Conservation (phyloP, 2,888 invertebrate species). For the Ectemnius cavifrons region DNA sequence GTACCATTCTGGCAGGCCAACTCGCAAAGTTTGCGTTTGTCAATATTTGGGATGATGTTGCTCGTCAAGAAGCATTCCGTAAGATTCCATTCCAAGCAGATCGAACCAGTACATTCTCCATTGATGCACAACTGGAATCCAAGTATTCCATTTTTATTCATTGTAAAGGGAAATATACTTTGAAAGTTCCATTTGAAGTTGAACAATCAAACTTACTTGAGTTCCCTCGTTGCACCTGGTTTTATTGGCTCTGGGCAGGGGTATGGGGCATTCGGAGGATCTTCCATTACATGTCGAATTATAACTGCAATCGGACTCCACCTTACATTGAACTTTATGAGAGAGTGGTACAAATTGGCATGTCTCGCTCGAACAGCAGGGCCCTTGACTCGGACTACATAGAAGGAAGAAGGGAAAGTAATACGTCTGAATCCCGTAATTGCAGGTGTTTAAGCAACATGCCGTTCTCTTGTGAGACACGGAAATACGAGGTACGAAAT, state of each 20-base stretch:
- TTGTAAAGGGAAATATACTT: neutral
- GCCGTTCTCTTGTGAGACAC: too few relatives aligned
- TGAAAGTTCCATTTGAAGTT: too few relatives aligned
- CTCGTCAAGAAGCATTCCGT: conserved; percentile 96
- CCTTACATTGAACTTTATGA: conserved; percentile 86
- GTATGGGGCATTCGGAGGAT: conserved; percentile 92
- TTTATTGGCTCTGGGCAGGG: conserved; percentile 89
- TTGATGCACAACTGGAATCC: conserved; percentile 86
- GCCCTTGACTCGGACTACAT: conserved; percentile 95
- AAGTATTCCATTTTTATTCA: neutral
- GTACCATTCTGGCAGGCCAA: conserved; percentile 96
- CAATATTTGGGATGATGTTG: conserved; percentile 85
- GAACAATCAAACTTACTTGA: conserved; percentile 78
- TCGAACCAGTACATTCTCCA: conserved; percentile 96
- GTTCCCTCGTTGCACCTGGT: conserved; percentile 97
- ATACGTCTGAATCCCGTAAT: neutral
- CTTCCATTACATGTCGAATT: conserved; percentile 92
- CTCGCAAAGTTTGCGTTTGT: conserved; percentile 94
- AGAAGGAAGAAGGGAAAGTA: too few relatives aligned
- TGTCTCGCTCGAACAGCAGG: conserved; percentile 91
- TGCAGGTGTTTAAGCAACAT: neutral
- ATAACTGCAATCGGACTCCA: conserved; percentile 93
- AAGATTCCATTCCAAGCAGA: conserved; percentile 96
- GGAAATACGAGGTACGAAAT: neutral
- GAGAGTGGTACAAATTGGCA: conserved; percentile 87